Base-by-base conservation (phyloP, 2,113 vertebrate genomes). In the Monopterus albus region DNA sequence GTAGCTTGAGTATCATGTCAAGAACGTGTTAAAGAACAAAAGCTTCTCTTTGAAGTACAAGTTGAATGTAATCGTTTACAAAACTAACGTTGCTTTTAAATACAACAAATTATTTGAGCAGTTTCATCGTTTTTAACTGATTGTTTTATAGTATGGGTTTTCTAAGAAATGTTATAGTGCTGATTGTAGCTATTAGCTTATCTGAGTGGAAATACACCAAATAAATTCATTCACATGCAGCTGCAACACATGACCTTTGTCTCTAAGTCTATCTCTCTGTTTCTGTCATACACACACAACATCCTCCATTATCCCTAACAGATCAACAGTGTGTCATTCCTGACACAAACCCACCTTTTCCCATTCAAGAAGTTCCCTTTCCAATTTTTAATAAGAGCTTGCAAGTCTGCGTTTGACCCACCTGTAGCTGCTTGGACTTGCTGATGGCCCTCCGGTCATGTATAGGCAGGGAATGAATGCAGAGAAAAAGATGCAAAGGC, bases 401-500 rank as follows among this genome's bases (percentile, higher is more conserved):
- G n/a, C 20, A 9, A 6, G 3, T 15, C 15, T 5, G n/a, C 5
- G 13, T 65, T 29, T 5, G 25, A 68, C 86, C 82, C 79, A 86
- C 83, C 81, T 84, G 81, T 6, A 43, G 57, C 42, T 49, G 61
- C 33, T 63, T 72, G 23, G 29, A 26, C 23, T n/a, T 38, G 63
- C 40, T 42, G 55, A 4, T 4, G 17, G 53, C 26, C 13, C 52
- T 49, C 25, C 33, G 69, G 5, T 78, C 79, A 10, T n/a, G 47
- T 2, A 68, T 35, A 18, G 87, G 87, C 7, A 76, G 36, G 33
- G 65, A 69, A 8, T 2, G 38, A 11, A 60, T 46, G 10, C 56
- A 71, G 23, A 88, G 51, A 8, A 82, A 73, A 52, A 84, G 29
- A 23, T 82, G 76, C 50, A 88, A 46, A 20, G 38, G 43, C 25